Evolutionary conservation across 2,888 invertebrate genomes (phyloP), one percentile per base, ranked within the genome.

Genomic region (Hetaerina titia): DNA sequence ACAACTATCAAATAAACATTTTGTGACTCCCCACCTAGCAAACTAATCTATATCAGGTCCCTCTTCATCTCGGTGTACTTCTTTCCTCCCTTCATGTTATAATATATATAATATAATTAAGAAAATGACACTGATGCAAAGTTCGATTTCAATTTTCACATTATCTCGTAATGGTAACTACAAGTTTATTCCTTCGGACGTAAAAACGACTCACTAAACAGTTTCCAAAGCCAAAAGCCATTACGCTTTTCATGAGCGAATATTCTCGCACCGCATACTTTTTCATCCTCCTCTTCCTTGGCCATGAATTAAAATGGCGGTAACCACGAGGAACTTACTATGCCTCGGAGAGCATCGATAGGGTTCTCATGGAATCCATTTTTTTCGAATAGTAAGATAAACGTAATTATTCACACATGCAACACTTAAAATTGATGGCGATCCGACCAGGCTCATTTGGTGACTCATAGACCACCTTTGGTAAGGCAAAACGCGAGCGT

Each of bases 391-490:
- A 15, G 7, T 31, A 22, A 63, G 60, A 90, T 63, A 60, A 90
- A 31, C 81, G 81, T 31, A 4, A 81, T 81, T 81, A 81, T 81
- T 81, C 31, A 81, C 81, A 31, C 25, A 31, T 4, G 81, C 25
- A 81, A 31, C 81, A 81, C 81, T 81, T 22, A 90, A 64, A 90
- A 64, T 90, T 90, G 19, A 45, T 64, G 64, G 90, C 31, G 63
- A 45, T 31, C 64, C 63, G 64, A 90, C 64, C 45, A 64, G 69
- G 45, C 58, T 57, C 57, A 58, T 58, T 45, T n/a, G 69, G 69
- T 64, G 64, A 92, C 69, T 69, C 64, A 31, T 56, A 1, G 92
- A 22, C 89, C 89, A 13, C 17, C 89, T 56, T 89, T 22, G 89
- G 9, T 92, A 69, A 92, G 15, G 69, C 92, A 69, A 90, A 45